Evolutionary conservation across 2,113 vertebrate species (phyloP), one percentile per base, ranked within the genome.

Genomic region (Dunckerocampus dactyliophorus): DNA sequence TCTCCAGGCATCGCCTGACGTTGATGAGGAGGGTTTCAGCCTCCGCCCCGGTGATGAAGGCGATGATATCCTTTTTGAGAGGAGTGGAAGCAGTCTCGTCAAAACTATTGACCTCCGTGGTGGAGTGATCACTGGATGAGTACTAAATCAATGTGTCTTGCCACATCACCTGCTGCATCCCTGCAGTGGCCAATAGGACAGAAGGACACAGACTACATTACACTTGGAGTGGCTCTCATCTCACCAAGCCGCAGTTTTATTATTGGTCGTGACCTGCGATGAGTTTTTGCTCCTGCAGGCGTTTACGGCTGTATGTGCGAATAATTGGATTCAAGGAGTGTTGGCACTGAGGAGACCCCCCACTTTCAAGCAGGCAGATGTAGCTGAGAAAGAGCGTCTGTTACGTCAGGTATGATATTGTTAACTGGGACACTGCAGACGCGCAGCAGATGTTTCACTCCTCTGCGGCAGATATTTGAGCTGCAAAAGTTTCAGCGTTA

Each of bases 1-100:
- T 49, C 61, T 76, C 8, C 74, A 99, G 96, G 96, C 96, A 51
- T 94, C 95, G 1, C 97, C 97, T 1, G 95, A 97, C 64, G 91
- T 99, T 59, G 97, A 99, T 66, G 97, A 95, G 71, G 96, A 99
- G 84, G 97, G 97, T 2, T 99, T 95, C 88, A 99, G 97, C 84
- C 93, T 95, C 80, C 92, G 94, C 72, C 97, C 97, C 51, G 90
- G 90, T 1, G 93, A 97, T 73, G 93, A 92, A 14, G 93, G 89
- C 1, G 92, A 93, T 84, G 89, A 97, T 99, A 98, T 98, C 95
- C 95, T 99, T 88, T 91, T 50, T 51, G 24, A 13, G 31, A 54
- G 59, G 6, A 22, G 37, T 63, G 53, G 47, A 16, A 37, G 63
- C 28, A 51, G 66, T 17, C 24, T 6, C 13, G 20, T 14, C 20